Conservation (phyloP, 2,797 vertebrate species). For the Micrastur ruficollis region DNA sequence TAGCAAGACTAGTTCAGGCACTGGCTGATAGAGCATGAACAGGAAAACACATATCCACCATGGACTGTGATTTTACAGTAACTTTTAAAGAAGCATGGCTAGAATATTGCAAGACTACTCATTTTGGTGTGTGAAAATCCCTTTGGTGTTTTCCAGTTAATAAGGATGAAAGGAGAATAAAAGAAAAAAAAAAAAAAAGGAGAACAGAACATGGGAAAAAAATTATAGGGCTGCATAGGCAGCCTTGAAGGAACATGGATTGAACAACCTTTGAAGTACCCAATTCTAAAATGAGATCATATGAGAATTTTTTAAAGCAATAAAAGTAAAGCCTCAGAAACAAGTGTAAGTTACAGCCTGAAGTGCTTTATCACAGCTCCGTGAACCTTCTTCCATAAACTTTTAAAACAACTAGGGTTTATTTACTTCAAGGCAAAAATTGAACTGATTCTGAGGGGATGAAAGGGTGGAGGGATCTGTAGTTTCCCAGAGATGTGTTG, state of each 20-base stretch:
- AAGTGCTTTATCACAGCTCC: slow-evolving; percentile 60
- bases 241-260: slow-evolving; percentile 26
- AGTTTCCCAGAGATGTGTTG: not conserved
- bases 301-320: slow-evolving; percentile 39
- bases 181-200: not conserved
- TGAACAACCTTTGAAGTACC: slow-evolving; percentile 41
- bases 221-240: slow-evolving; percentile 39
- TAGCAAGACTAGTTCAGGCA: not conserved
- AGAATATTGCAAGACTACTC: not conserved
- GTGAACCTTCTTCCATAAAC: slow-evolving; percentile 44
- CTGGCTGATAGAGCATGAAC: not conserved
- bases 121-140: slow-evolving; percentile 43
- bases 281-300: slow-evolving; percentile 51
- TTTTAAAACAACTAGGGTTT: not conserved
- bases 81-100: not conserved
- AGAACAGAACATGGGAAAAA: slow-evolving; percentile 6
- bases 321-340: slow-evolving; percentile 55
- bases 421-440: slow-evolving; percentile 29
- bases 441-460: not conserved
- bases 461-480: not conserved
- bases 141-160: slow-evolving; percentile 54
- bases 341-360: slow-evolving; percentile 34
- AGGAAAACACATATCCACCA: not conserved
- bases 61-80: not conserved
- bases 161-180: slow-evolving; percentile 8